Percentiles rank a stretch among this genome's conserved stretches.
These are phyloP conservation scores for Spialia ferax DNA, from an alignment of 2,888 invertebrate species.

Conservation along the genomic window DNA sequence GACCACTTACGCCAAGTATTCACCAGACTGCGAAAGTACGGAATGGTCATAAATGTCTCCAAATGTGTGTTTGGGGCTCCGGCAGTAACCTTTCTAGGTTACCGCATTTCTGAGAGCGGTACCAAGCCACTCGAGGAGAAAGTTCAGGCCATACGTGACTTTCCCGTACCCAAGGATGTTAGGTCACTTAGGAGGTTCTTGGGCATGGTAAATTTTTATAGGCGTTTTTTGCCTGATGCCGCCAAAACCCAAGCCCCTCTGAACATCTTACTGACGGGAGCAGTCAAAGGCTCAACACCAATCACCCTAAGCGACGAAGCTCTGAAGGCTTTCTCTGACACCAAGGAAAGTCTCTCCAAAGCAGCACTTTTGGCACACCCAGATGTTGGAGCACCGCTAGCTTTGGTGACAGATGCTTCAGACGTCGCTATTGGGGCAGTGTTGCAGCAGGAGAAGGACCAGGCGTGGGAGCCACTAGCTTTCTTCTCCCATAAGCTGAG, in stretches of 20 bases:
- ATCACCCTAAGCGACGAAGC: background rate
- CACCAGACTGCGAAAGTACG: background rate
- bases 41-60: conserved; percentile 47
- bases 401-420: conserved; percentile 3
- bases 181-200: background rate
- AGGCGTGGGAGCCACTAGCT: conserved; percentile 8
- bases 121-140: background rate
- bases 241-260: background rate
- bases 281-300: conserved; percentile 1
- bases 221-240: conserved; percentile 5
- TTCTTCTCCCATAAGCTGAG: conserved; percentile 6
- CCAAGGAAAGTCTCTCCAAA: background rate
- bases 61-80: conserved; percentile 50
- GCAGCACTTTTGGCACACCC: background rate
- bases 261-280: background rate
- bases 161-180: background rate
- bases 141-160: conserved; percentile 1
- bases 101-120: background rate
- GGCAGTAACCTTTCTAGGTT: conserved; percentile 2
- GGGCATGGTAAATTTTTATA: conserved; percentile 6
- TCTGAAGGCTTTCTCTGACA: background rate
- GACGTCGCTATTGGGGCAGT: conserved; percentile 4
- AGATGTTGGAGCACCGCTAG: background rate
- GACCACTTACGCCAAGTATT: background rate
- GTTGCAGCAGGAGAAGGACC: background rate